Percentiles rank a stretch among this genome's conserved stretches.
These are phyloP conservation scores for Peromyscus melanophrys DNA, from an alignment of 2,797 vertebrate genomes.

Conservation along the genomic window DNA sequence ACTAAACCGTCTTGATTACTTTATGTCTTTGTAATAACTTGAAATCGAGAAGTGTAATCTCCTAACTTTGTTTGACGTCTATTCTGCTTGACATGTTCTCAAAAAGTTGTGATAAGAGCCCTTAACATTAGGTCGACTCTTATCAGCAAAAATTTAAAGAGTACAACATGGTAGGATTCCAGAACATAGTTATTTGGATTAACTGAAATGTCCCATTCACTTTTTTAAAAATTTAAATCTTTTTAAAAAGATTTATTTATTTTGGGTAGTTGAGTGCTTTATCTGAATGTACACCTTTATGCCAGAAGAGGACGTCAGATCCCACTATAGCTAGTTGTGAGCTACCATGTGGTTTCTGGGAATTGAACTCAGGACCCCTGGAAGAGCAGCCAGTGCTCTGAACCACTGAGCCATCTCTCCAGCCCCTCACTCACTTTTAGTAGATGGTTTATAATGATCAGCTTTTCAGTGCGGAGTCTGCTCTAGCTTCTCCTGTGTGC, in stretches of 20 bases:
- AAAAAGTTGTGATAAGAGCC: neutral
- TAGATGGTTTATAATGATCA: neutral
- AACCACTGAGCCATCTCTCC: neutral
- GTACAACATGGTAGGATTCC: neutral
- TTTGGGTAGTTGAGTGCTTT: neutral
- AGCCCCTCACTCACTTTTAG: neutral
- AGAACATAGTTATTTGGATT: neutral
- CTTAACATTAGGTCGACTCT: no score
- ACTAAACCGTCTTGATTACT: neutral
- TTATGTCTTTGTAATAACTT: neutral
- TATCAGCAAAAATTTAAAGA: neutral
- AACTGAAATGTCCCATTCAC: neutral
- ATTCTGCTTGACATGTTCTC: neutral
- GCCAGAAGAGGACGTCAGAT: neutral
- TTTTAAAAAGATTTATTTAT: neutral
- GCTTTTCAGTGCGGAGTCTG: neutral
- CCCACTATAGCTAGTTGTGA: neutral
- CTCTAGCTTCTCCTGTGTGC: neutral
- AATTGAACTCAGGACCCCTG: neutral
- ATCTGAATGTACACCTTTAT: neutral
- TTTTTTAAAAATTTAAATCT: neutral
- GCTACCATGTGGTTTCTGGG: neutral
- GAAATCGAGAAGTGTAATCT: neutral
- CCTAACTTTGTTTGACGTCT: neutral
- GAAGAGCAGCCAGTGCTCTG: neutral